These are phyloP conservation scores for Anthoscopus minutus DNA, from an alignment of 2,113 vertebrate species.

Conservation along the genomic window DNA sequence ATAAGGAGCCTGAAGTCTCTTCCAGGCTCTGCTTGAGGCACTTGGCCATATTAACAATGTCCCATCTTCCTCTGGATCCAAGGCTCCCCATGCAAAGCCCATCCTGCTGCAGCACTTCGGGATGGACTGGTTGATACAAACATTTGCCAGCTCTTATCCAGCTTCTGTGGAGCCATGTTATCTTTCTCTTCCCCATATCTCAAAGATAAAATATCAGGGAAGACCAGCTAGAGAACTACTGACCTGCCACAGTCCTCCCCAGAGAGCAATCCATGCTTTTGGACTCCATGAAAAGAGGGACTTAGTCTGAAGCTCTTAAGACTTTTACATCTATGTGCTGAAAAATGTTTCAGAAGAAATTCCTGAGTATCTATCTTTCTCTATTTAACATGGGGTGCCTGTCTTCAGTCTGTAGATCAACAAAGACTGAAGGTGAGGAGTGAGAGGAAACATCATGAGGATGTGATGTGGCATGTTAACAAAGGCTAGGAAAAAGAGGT, in stretches of 20 bases:
- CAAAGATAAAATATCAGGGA: neutral
- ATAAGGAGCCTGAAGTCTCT: neutral
- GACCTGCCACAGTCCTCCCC: neutral
- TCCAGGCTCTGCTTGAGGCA: neutral
- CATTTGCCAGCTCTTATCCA: neutral
- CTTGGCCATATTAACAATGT: neutral
- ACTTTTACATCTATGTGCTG: neutral
- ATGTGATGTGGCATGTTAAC: neutral
- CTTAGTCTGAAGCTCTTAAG: neutral
- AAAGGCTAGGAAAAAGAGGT: neutral
- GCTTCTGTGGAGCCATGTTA: rapidly evolving
- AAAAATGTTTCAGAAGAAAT: neutral
- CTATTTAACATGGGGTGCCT: neutral
- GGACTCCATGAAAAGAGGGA: neutral
- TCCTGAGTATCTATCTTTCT: neutral
- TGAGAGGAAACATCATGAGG: neutral
- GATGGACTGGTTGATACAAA: neutral
- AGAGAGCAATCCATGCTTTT: neutral
- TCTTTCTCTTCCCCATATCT: neutral
- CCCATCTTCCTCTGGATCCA: neutral
- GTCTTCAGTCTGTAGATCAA: neutral
- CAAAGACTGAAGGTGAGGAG: neutral
- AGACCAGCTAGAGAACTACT: neutral
- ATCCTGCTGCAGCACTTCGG: neutral
- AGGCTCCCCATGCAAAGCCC: neutral